phyloP scores from a whole-genome alignment of 1,140 invertebrate genomes.

The Thaumetopoea pityocampa region DNA sequence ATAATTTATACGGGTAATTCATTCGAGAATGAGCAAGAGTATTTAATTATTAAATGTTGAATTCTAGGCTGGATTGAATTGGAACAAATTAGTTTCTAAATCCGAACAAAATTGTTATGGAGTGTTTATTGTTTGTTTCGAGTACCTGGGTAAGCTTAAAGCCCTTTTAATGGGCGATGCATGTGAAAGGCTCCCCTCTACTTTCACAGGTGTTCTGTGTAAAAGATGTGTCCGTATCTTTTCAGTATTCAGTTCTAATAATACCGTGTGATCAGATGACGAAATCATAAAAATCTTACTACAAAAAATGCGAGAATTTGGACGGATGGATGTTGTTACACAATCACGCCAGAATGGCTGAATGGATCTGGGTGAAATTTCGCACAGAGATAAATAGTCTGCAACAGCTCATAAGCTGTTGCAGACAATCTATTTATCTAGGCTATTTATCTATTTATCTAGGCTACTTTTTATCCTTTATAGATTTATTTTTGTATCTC shows the following conservation, averaged over 20 bases:
- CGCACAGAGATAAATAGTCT: not conserved
- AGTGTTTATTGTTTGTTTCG: no score
- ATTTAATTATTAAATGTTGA: slow-evolving; percentile 42
- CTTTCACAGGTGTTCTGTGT: no score
- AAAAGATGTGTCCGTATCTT: no score
- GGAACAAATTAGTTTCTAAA: slow-evolving; percentile 30
- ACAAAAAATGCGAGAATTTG: not conserved
- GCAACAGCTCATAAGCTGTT: not conserved
- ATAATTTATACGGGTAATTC: slow-evolving; percentile 51
- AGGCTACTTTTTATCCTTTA: no score
- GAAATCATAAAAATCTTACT: not conserved
- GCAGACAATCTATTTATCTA: not conserved
- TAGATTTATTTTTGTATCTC: no score
- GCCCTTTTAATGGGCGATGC: no score
- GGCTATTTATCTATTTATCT: not conserved
- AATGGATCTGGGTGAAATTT: not conserved
- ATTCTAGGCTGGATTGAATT: slow-evolving; percentile 24
- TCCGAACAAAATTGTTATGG: slow-evolving; percentile 4
- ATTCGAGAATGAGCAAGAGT: slow-evolving; percentile 28
- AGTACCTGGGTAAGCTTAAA: no score
- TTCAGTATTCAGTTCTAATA: no score
- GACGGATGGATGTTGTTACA: not conserved
- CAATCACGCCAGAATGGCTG: no score
- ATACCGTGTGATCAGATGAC: not conserved
- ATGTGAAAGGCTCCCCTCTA: no score